Evolutionary conservation across 2,113 vertebrate genomes (phyloP).

Genomic region (Sapajus apella): DNA sequence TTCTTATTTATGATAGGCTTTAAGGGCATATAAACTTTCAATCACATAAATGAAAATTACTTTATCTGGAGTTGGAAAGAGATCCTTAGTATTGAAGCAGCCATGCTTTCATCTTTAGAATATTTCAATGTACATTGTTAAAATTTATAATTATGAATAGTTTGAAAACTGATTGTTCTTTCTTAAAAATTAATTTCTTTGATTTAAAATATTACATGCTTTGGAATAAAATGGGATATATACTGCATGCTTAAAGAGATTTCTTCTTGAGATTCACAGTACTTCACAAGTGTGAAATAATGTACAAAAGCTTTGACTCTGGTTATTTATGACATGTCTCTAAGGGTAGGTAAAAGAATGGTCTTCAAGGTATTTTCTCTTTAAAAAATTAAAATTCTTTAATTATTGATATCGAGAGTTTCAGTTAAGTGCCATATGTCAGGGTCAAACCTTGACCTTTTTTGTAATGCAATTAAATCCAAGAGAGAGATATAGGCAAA

Average conservation of each 20-base stretch:
- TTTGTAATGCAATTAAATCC: neutral
- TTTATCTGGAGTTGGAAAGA: conserved; percentile 27
- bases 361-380: neutral
- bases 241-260: neutral
- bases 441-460: neutral
- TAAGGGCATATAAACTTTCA: conserved; percentile 33
- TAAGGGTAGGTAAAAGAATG: neutral
- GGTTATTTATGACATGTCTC: neutral
- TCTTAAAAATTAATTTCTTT: conserved; percentile 18
- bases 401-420: neutral
- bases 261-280: conserved; percentile 23
- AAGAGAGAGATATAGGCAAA: neutral
- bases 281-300: conserved; percentile 4
- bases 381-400: neutral
- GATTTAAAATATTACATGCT: conserved; percentile 23
- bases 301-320: conserved; percentile 11
- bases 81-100: conserved; percentile 34
- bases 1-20: too few species aligned
- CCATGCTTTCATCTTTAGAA: neutral
- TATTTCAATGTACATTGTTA: conserved; percentile 24
- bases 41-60: conserved; percentile 32
- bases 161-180: conserved; percentile 33
- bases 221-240: conserved; percentile 12
- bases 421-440: neutral
- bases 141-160: conserved; percentile 40